A percentile compares a stretch with the other conserved stretches of the same genome.
These are phyloP conservation scores for Pangasius mekongensis DNA, from an alignment of 2,797 vertebrate genomes.

Conservation along the genomic window DNA sequence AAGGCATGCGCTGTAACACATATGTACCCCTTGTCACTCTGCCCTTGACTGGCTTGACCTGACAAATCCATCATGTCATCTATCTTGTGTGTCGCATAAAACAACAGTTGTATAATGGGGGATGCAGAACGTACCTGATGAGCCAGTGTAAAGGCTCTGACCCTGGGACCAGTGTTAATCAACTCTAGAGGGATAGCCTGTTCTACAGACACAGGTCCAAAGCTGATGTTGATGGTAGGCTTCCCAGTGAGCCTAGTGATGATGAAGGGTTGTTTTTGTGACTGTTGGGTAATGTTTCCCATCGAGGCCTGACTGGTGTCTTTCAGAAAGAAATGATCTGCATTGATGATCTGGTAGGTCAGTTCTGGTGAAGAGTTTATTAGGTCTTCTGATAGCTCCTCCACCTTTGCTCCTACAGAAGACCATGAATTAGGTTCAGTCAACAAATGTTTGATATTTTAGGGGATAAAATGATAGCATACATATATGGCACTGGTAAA, in stretches of 20 bases:
- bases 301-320: constrained; percentile 79
- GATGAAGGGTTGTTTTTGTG: constrained; percentile 83
- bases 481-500: not conserved
- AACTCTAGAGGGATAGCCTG: constrained; percentile 81
- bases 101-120: constrained; percentile 87
- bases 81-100: constrained; percentile 80
- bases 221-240: constrained; percentile 84
- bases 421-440: constrained; percentile 25
- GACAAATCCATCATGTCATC: constrained; percentile 36
- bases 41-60: constrained; percentile 42
- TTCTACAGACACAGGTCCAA: constrained; percentile 83
- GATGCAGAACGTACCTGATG: constrained; percentile 80
- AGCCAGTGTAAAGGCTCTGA: constrained; percentile 80
- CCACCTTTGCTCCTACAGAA: constrained; percentile 58
- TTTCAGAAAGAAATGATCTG: constrained; percentile 85
- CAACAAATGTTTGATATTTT: constrained; percentile 5
- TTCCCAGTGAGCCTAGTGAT: constrained; percentile 77
- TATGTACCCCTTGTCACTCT: constrained; percentile 66
- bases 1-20: constrained; percentile 90
- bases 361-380: constrained; percentile 82
- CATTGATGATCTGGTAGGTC: constrained; percentile 83
- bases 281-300: constrained; percentile 84
- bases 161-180: constrained; percentile 74
- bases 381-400: constrained; percentile 76
- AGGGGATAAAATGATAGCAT: not conserved